Percentiles rank a stretch among this genome's conserved stretches.
These are phyloP conservation scores for Muschampia plurimacula DNA, from an alignment of 2,888 invertebrate genomes.

Conservation along the genomic window DNA sequence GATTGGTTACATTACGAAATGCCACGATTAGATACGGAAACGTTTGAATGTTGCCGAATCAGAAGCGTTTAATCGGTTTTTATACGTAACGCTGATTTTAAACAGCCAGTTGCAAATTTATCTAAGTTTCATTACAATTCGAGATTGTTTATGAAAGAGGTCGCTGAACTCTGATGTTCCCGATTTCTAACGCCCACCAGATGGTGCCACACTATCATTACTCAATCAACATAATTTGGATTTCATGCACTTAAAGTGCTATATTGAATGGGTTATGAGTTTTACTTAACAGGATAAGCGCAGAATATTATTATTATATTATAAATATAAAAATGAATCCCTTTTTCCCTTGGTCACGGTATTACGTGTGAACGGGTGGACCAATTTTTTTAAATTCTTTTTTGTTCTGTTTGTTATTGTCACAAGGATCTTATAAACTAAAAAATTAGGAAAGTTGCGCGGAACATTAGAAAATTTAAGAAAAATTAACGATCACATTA, in stretches of 20 bases:
- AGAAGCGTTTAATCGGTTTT: constrained; percentile 30
- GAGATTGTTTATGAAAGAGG: constrained; percentile 34
- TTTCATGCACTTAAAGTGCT: constrained; percentile 24
- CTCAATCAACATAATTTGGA: constrained; percentile 24
- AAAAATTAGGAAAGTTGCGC: too few relatives aligned
- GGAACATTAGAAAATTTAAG: too few relatives aligned
- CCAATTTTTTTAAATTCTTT: too few relatives aligned
- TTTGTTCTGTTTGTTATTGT: too few relatives aligned
- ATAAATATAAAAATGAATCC: too few relatives aligned
- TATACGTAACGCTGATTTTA: constrained; percentile 16
- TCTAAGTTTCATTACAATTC: constrained; percentile 25
- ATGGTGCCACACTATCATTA: constrained; percentile 15
- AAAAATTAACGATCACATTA: too few relatives aligned
- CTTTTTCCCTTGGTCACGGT: too few relatives aligned
- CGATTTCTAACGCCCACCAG: constrained; percentile 29
- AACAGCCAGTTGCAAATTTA: constrained; percentile 29
- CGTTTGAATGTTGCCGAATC: constrained; percentile 31
- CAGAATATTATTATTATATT: background rate
- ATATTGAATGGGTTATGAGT: constrained; percentile 9
- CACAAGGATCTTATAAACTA: too few relatives aligned
- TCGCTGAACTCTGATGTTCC: constrained; percentile 20
- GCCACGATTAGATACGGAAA: constrained; percentile 34
- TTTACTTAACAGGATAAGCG: background rate
- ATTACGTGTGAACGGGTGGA: too few relatives aligned
- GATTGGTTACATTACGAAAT: constrained; percentile 37